Percentiles rank a stretch among this genome's conserved stretches.
Conservation (phyloP, 2,888 invertebrate species). For the Plemyria rubiginata region DNA sequence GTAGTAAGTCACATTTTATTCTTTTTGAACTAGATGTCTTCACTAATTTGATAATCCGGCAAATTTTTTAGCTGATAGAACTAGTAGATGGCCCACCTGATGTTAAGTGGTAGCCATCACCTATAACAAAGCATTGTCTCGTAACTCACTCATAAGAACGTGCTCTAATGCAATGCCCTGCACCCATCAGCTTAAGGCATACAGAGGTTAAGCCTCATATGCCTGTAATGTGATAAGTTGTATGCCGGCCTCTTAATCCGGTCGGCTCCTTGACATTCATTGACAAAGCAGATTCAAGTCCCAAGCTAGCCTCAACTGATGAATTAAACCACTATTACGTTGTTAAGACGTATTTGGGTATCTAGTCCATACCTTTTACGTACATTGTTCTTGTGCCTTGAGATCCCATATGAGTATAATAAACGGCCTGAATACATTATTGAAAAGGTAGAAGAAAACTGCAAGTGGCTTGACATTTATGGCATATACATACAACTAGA, state of each 20-base stretch:
- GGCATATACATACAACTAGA: background rate
- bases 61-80: no score
- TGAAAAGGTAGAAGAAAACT: conserved; percentile 15
- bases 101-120: no score
- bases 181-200: no score
- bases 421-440: conserved; percentile 31
- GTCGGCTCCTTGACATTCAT: conserved; percentile 26
- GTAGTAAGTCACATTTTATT: background rate
- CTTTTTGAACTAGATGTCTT: no score
- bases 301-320: conserved; percentile 31
- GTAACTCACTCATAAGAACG: no score
- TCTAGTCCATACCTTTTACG: conserved; percentile 26
- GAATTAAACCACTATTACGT: conserved; percentile 34
- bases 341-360: conserved; percentile 28
- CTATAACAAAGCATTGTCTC: no score
- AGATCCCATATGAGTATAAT: conserved; percentile 20
- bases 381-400: conserved; percentile 30
- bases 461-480: conserved; percentile 18
- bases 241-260: no score
- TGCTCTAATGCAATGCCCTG: no score
- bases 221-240: no score
- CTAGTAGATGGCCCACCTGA: no score
- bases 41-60: no score
- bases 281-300: conserved; percentile 18
- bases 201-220: no score